phyloP scores from a whole-genome alignment of 2,797 vertebrate genomes.

The Bradypodion ventrale region DNA sequence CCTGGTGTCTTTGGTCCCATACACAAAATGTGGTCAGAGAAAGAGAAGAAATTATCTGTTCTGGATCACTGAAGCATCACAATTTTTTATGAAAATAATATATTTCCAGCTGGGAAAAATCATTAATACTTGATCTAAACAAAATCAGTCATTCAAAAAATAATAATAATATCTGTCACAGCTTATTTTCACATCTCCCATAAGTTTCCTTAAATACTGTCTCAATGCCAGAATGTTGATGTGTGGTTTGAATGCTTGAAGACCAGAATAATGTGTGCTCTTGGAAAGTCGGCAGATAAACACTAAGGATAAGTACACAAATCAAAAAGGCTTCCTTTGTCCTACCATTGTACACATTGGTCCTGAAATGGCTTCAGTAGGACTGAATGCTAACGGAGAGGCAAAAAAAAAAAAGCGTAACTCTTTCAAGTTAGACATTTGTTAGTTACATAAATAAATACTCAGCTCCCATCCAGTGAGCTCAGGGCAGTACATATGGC shows the following conservation, averaged over 20 bases:
- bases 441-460: too few relatives aligned
- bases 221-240: constrained; percentile 17
- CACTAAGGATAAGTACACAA: constrained; percentile 29
- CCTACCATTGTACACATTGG: background rate
- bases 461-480: too few relatives aligned
- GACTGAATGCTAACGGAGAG: background rate
- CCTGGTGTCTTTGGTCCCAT: too few relatives aligned
- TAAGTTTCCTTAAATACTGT: background rate
- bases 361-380: constrained; percentile 7
- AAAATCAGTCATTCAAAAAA: background rate
- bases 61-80: background rate
- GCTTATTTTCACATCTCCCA: background rate
- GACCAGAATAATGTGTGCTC: constrained; percentile 32
- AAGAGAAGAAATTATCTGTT: background rate
- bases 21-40: too few relatives aligned
- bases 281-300: constrained; percentile 37
- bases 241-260: constrained; percentile 32
- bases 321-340: constrained; percentile 31
- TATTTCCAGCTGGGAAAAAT: constrained; percentile 13
- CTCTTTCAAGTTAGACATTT: background rate
- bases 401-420: background rate
- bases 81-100: background rate
- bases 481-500: too few relatives aligned
- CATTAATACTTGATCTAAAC: background rate
- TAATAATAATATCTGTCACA: background rate